Percentiles rank a stretch among this genome's conserved stretches.
Evolutionary conservation across 30 jellyfish, hydroid and myxozoan species (phyloP).

Genomic region (Hydra vulgaris): DNA sequence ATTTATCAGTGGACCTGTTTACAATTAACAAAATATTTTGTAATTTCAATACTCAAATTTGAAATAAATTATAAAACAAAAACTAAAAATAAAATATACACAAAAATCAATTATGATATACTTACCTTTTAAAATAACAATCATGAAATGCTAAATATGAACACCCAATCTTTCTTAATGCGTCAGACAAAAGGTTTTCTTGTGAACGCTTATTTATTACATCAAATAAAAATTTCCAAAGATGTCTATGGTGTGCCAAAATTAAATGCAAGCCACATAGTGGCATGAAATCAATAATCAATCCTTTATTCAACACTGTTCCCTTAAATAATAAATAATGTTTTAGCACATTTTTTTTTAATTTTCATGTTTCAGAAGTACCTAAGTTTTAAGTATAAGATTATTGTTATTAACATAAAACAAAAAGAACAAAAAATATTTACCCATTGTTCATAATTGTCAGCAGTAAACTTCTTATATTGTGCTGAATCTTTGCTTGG

Average conservation of each 20-base stretch:
- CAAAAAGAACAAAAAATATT: background rate
- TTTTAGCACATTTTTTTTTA: background rate
- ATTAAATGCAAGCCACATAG: slow-evolving; percentile 18
- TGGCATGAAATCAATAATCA: slow-evolving; percentile 12
- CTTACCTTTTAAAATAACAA: slow-evolving; percentile 4
- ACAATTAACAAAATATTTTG: background rate
- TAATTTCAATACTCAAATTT: background rate
- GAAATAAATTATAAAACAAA: too few relatives aligned
- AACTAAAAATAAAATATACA: background rate
- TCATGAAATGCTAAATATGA: background rate
- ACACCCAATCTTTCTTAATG: background rate
- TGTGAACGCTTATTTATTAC: slow-evolving; percentile 3
- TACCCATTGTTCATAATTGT: background rate
- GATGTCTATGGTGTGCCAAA: slow-evolving; percentile 3
- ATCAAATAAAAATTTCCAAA: slow-evolving; percentile 14
- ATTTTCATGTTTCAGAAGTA: background rate
- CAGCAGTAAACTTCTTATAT: background rate
- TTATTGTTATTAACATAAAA: background rate
- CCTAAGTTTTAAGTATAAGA: background rate
- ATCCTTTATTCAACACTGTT: background rate
- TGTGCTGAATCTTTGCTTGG: background rate
- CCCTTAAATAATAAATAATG: background rate
- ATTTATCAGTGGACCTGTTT: background rate
- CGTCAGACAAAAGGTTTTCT: slow-evolving; percentile 1
- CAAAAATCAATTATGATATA: background rate